Conservation (phyloP, 2,797 vertebrate genomes). For the Spinibarbus caldwelli region DNA sequence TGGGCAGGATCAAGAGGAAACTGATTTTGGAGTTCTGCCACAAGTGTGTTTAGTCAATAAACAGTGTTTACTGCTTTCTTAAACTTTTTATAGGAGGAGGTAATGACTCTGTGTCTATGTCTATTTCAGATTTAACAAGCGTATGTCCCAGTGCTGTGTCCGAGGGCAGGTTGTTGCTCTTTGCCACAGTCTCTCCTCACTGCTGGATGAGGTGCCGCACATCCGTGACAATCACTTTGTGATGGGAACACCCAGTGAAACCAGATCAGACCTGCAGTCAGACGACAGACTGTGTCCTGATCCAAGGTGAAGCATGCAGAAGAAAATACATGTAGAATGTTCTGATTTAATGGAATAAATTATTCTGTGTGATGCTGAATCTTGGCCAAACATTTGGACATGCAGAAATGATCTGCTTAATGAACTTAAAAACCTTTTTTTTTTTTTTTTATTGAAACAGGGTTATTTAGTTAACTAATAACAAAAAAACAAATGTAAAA, state of each 20-base stretch:
- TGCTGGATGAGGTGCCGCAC: slow-evolving; percentile 72
- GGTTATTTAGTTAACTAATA: too few species aligned
- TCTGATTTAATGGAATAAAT: neutral
- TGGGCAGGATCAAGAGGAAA: slow-evolving; percentile 75
- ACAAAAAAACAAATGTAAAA: too few species aligned
- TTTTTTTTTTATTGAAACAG: too few species aligned
- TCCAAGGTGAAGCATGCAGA: slow-evolving; percentile 66
- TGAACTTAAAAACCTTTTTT: too few species aligned
- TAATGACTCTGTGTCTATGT: neutral
- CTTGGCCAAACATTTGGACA: neutral
- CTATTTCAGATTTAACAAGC: slow-evolving; percentile 69
- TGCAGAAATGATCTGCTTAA: too few species aligned
- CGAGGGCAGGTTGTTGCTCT: slow-evolving; percentile 74
- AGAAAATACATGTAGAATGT: neutral
- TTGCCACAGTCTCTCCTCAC: slow-evolving; percentile 70
- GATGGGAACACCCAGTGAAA: slow-evolving; percentile 60
- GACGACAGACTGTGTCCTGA: slow-evolving; percentile 64
- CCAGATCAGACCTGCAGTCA: slow-evolving; percentile 59
- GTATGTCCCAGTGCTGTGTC: slow-evolving; percentile 70
- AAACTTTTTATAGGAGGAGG: neutral
- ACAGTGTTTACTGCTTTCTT: neutral
- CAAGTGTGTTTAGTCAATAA: slow-evolving; percentile 72
- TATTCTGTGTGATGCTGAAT: neutral
- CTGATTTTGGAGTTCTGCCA: slow-evolving; percentile 77
- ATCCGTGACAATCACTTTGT: slow-evolving; percentile 76